A percentile compares a stretch with the other conserved stretches of the same genome.
Conservation (phyloP, 2,888 invertebrate genomes). For the Clusia tigrina region DNA sequence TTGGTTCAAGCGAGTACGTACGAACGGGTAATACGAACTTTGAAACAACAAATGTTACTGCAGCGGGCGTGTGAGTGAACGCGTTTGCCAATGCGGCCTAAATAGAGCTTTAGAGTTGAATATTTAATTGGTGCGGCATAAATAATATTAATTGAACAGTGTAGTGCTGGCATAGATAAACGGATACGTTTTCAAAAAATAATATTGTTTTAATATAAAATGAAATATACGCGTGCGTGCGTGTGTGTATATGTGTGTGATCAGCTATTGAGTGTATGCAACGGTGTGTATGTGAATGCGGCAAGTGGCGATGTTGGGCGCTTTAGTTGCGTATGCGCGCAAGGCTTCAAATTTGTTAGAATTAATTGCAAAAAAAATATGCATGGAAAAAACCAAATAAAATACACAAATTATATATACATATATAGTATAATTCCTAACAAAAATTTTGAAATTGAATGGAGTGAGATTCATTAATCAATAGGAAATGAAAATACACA, state of each 20-base stretch:
- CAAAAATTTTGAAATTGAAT: not conserved
- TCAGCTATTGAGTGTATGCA: constrained; percentile 9
- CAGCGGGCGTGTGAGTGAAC: not conserved
- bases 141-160: not conserved
- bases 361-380: not conserved
- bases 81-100: not conserved
- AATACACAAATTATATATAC: not conserved
- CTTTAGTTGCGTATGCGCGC: constrained; percentile 13
- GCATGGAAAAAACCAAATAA: not conserved
- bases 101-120: not conserved
- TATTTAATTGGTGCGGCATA: not conserved
- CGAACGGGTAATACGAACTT: not conserved
- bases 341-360: not conserved
- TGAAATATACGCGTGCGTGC: constrained; percentile 1
- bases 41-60: no score
- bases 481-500: not conserved
- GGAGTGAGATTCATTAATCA: no score
- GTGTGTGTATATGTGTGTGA: not conserved
- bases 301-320: not conserved
- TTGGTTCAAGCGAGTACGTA: not conserved
- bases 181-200: constrained; percentile 4
- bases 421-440: no score
- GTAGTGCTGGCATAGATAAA: not conserved
- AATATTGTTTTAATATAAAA: constrained; percentile 13
- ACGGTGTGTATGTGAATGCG: not conserved